Base-by-base conservation (phyloP, 2,797 vertebrate genomes). In the Eleutherodactylus coqui region DNA sequence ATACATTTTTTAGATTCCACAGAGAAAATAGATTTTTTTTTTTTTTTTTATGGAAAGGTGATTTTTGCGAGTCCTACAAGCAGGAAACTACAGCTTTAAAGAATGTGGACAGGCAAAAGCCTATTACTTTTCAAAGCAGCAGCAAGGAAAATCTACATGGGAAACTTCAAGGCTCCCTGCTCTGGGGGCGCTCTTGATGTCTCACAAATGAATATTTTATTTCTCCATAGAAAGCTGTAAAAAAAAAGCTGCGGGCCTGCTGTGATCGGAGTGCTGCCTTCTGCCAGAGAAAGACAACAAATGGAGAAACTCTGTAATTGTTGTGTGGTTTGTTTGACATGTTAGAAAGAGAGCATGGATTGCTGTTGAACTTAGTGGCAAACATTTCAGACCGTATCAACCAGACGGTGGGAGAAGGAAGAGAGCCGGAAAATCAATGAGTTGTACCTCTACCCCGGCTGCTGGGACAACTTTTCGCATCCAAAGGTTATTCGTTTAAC, bases 261-360 rank as follows among this genome's bases (percentile, higher is more conserved):
- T 84, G 86, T 84, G 84, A 78, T 21, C 13, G 45, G 83, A 79
- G 82, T 72, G 36, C 58, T 69, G 82, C 69, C 69, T 83, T 69
- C 75, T 84, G 86, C 69, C 76, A 80, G 82, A 81, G 70, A 79
- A 72, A 80, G 67, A 84, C 86, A 87, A 84, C 86, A 87, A 84
- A 75, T 81, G 82, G 29, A 85, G 58, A 85, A 87, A 85, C 69
- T 69, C 67, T 60, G 82, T 84, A 87, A 87, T 88, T 88, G 88
- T 84, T 88, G 83, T 85, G 38, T 49, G 67, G 8, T 85, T 87
- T 87, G 82, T 81, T 84, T 82, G 83, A 87, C 85, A 85, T 85
- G 79, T 81, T 85, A 81, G 86, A 85, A 79, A 87, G 70, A 80
- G 76, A 80, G 69, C 77, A 34, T 60, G 69, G 69, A 85, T 76